Base-by-base conservation (phyloP, 92 coral and sea anemone species). In the Paragorgia papillata region DNA sequence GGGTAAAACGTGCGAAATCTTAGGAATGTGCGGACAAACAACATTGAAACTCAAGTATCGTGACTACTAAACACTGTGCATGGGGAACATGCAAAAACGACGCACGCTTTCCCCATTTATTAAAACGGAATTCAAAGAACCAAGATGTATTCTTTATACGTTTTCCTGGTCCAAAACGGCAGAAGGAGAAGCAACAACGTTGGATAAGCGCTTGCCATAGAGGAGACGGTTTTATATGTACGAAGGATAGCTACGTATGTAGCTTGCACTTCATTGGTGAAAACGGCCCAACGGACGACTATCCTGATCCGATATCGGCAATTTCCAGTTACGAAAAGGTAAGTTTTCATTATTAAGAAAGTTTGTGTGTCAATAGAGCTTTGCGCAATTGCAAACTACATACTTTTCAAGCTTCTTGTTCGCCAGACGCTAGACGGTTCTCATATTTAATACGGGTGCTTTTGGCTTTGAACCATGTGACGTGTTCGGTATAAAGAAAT, bases 81-180 rank as follows among this genome's bases (percentile, higher is more conserved):
- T 85, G 44, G 76, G 85, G 85, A 24, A 82, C 90, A 35, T 83
- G 90, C 56, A 78, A 82, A 83, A 82, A 87, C 51, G 87, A 82
- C 51, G 78, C 82, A 39, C 66, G 87, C 31, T 87, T 68, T 26
- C 85, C 85, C 9, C 78, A 79, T 61, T 32, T 61, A 10, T 64
- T 81, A 85, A 61, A n/a, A 64, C 73, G 85, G 79, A 87, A 87
- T 37, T 22, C 75, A 15, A 86, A 65, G 15, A 75, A 69, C 18
- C 82, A 87, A 73, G 73, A 84, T 27, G 82, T 87, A 13, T 64
- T 39, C 55, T 84, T 69, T 78, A 59, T 54, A 53, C 84, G 75
- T 50, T 87, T 88, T 69, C 88, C 86, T 80, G 85, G 80, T 27
- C 49, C 79, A 55, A 79, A 71, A 66, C 39, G 84, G 69, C 80